Percentiles rank a stretch among this genome's conserved stretches.
These are phyloP conservation scores for Metallyticus violacea DNA, from an alignment of 2,888 invertebrate species.

Conservation along the genomic window DNA sequence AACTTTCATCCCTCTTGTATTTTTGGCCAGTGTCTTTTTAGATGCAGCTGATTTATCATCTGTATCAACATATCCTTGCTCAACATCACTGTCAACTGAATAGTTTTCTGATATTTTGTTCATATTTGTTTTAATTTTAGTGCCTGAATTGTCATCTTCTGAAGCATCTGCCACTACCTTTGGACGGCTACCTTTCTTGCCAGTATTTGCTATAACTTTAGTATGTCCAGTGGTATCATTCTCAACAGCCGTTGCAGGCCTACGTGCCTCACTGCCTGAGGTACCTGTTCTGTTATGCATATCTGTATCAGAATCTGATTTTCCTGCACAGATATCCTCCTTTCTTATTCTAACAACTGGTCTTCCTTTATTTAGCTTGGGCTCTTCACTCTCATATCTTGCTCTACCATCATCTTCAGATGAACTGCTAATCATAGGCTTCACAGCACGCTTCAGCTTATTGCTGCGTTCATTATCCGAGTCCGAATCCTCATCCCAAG, in stretches of 20 bases:
- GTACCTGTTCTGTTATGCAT: not conserved
- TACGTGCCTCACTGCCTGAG: not conserved
- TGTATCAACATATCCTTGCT: slow-evolving; percentile 50
- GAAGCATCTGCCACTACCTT: slow-evolving; percentile 78
- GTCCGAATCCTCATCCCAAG: slow-evolving; percentile 84
- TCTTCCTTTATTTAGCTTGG: slow-evolving; percentile 9
- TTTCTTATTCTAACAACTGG: slow-evolving; percentile 26
- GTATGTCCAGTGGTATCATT: slow-evolving; percentile 16
- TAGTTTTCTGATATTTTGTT: slow-evolving; percentile 36
- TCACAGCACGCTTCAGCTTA: slow-evolving; percentile 39
- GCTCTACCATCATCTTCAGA: slow-evolving; percentile 53
- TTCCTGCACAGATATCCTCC: slow-evolving; percentile 28
- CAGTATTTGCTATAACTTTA: not conserved
- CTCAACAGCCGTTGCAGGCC: slow-evolving; percentile 46
- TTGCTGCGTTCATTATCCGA: slow-evolving; percentile 47
- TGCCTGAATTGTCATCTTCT: slow-evolving; percentile 53
- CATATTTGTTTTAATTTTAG: slow-evolving; percentile 18
- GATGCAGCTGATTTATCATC: slow-evolving; percentile 44
- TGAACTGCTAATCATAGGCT: slow-evolving; percentile 53
- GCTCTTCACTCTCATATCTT: slow-evolving; percentile 31
- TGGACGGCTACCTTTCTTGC: slow-evolving; percentile 62
- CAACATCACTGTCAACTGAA: slow-evolving; percentile 53
- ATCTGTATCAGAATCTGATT: slow-evolving; percentile 34
- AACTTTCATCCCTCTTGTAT: slow-evolving; percentile 24
- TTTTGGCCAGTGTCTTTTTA: slow-evolving; percentile 26